Evolutionary conservation across 1,140 invertebrate genomes (phyloP).

Genomic region (Zaprionus tsacasi): DNA sequence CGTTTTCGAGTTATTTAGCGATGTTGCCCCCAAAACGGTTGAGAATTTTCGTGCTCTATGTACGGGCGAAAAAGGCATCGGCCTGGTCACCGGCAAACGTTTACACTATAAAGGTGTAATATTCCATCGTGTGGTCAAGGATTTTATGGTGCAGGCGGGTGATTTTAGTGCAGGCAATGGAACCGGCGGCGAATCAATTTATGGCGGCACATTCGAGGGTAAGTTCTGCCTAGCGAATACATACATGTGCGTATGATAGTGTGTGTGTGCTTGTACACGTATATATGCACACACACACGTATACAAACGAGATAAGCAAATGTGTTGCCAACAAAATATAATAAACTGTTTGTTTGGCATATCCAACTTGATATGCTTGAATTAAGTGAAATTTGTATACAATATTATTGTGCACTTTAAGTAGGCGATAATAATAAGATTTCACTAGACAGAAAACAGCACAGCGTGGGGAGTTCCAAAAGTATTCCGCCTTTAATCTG

Average conservation of each 20-base stretch:
- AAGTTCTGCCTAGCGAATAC: conserved; percentile 37
- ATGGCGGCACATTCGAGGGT: conserved; percentile 95
- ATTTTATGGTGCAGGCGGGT: conserved; percentile 96
- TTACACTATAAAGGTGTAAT: conserved; percentile 92
- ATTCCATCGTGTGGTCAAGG: conserved; percentile 96
- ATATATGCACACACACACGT: neutral
- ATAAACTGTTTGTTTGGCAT: neutral
- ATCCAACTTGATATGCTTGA: neutral
- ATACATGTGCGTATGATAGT: conserved; percentile 1
- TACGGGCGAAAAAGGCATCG: conserved; percentile 94
- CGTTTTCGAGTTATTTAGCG: conserved; percentile 96
- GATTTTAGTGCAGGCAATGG: conserved; percentile 96
- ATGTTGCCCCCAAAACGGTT: conserved; percentile 96
- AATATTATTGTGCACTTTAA: neutral
- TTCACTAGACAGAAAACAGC: neutral
- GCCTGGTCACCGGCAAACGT: conserved; percentile 89
- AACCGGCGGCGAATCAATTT: conserved; percentile 95
- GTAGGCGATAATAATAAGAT: neutral
- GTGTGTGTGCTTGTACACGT: conserved; percentile 12
- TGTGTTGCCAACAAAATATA: neutral
- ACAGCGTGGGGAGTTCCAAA: neutral
- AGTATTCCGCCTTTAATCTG: no score
- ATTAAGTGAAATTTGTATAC: neutral
- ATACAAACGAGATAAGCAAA: neutral
- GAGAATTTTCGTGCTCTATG: conserved; percentile 97